Evolutionary conservation across 2,888 invertebrate species (phyloP), one percentile per base, ranked within the genome.

Genomic region (Zeuzera pyrina): DNA sequence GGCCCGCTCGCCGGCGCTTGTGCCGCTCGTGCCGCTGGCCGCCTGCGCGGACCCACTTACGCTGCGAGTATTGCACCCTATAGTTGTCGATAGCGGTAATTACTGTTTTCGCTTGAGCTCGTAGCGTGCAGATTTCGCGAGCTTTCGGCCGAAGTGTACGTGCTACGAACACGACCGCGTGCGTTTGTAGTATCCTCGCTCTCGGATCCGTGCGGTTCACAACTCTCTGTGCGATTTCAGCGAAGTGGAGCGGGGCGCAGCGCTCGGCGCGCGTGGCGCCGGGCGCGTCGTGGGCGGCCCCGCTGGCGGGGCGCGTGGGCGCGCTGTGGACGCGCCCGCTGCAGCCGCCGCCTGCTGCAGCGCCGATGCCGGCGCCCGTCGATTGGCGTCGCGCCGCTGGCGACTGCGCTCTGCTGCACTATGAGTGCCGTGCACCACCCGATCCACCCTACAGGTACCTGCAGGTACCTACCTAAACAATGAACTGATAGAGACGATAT

Each of bases 241-340:
- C 44, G 5, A 35, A 40, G 12, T 41, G 43, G 41, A 32, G 33
- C 41, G 52, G 37, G 28, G 51, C 24, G 15, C 36, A 43, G 41
- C 67, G 73, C 29, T 41, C 57, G 31, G 59, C 57, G n/a, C 37
- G 34, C 16, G 78, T 89, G 32, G 45, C 73, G 13, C 84, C 89
- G 27, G 87, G 88, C 32, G 86, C 83, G 28, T 76, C 79, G 12
- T 86, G 91, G 60, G 88, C 94, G 22, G 87, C 95, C 33, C 97
- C 97, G 12, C 74, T 97, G 38, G 85, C 87, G 11, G 91, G 91
- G 47, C 89, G 90, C 0, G 86, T 90, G 52, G 89, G 91, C 2
- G 88, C 89, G 42, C 87, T 97, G 61, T 91, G 88, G 76, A 84
- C 91, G 31, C 88, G 91, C 28, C 96, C 95, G 2, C 59, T 88